A percentile compares a stretch with the other conserved stretches of the same genome.
Evolutionary conservation across 2,797 vertebrate species (phyloP).

Genomic region (Ataeniobius toweri): DNA sequence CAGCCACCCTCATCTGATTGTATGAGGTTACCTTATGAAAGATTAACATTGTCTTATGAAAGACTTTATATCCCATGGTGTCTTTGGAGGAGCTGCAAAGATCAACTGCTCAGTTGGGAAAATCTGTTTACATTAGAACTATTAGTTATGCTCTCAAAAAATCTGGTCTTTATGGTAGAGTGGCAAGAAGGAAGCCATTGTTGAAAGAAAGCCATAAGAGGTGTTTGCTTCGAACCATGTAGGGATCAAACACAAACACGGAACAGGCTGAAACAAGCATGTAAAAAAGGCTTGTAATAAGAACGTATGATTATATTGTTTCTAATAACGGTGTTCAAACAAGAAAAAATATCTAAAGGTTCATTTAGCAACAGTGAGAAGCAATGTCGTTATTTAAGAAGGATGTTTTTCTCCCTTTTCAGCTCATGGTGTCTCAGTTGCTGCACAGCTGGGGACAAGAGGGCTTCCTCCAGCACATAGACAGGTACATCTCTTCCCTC

Average conservation of each 20-base stretch:
- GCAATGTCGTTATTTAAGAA: not conserved
- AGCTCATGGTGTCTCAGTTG: conserved; percentile 89
- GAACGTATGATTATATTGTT: not conserved
- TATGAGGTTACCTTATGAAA: not conserved
- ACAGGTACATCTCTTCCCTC: conserved; percentile 77
- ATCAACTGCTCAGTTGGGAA: too few species aligned
- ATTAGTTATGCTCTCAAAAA: not conserved
- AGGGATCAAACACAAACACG: not conserved
- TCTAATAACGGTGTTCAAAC: not conserved
- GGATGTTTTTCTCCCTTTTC: conserved; percentile 10
- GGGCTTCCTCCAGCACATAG: conserved; percentile 88
- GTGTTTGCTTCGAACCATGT: not conserved
- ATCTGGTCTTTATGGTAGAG: not conserved
- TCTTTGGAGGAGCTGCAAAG: not conserved
- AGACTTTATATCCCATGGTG: not conserved
- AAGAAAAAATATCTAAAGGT: not conserved
- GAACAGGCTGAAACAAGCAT: not conserved
- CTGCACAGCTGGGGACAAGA: conserved; percentile 90
- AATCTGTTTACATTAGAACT: not conserved
- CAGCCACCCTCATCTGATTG: not conserved
- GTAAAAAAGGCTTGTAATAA: not conserved
- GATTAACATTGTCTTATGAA: not conserved
- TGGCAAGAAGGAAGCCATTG: not conserved
- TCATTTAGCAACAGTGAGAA: not conserved
- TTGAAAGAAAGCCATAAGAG: not conserved